phyloP scores from a whole-genome alignment of 2,888 invertebrate species.

The Trissonchulus latispiculum region DNA sequence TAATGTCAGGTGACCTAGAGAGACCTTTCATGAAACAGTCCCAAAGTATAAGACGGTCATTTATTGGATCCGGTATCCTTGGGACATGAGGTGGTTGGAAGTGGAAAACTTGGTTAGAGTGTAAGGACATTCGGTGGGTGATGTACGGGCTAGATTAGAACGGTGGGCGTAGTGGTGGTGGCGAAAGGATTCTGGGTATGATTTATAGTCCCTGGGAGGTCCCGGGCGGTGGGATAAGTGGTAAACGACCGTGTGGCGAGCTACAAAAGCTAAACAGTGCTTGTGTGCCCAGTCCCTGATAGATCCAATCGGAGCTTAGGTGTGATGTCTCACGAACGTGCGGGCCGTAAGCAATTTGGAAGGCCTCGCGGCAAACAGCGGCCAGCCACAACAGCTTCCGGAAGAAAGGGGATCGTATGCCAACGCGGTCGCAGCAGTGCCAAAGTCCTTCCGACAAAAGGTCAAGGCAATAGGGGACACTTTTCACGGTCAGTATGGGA shows the following conservation, averaged over 20 bases:
- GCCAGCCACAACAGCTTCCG: not conserved
- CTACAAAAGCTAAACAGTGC: not conserved
- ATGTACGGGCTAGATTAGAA: not conserved
- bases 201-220: not conserved
- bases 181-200: not conserved
- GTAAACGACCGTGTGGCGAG: not conserved
- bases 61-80: not conserved
- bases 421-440: not conserved
- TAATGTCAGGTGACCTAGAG: not conserved
- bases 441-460: not conserved
- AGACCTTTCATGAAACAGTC: not conserved
- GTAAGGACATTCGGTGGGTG: not conserved
- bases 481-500: not conserved
- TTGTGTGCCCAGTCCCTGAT: too few relatives aligned
- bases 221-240: not conserved
- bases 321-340: too few relatives aligned
- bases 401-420: not conserved
- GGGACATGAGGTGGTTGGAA: not conserved
- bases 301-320: too few relatives aligned
- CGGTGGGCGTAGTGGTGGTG: constrained; percentile 14
- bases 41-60: not conserved
- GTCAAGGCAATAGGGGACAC: not conserved
- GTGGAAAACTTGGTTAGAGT: not conserved
- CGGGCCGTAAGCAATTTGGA: not conserved
- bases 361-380: not conserved